phyloP scores from a whole-genome alignment of 2,888 invertebrate genomes.

The Nymphalis polychloros region DNA sequence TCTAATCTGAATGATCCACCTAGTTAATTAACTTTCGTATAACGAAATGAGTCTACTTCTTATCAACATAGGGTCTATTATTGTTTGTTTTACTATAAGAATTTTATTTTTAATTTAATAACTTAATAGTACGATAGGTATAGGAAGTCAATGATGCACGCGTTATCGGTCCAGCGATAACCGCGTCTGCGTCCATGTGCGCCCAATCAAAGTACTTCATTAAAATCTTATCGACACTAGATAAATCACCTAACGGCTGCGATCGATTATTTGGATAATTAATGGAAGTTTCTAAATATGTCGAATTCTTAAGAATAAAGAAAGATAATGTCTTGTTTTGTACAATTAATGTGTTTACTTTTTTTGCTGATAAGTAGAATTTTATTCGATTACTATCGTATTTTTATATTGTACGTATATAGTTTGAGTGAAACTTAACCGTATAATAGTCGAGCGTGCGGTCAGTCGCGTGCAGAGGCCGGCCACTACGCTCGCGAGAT shows the following conservation, averaged over 20 bases:
- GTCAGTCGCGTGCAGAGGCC: conserved; percentile 57
- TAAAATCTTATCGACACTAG: conserved; percentile 81
- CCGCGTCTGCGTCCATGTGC: conserved; percentile 69
- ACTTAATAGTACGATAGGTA: conserved; percentile 77
- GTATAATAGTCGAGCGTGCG: conserved; percentile 31
- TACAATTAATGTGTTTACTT: background rate
- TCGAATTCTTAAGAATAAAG: conserved; percentile 59
- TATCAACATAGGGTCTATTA: conserved; percentile 50
- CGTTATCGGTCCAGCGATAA: conserved; percentile 73
- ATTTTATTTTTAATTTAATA: conserved; percentile 79
- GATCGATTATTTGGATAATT: conserved; percentile 81
- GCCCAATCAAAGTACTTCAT: conserved; percentile 82
- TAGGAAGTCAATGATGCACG: conserved; percentile 72
- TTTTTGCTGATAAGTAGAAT: background rate
- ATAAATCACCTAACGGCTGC: conserved; percentile 80
- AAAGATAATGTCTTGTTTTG: conserved; percentile 11
- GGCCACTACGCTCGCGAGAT: conserved; percentile 52
- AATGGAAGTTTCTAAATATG: conserved; percentile 76
- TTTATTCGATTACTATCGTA: background rate
- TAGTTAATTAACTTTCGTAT: conserved; percentile 65
- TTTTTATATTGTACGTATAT: conserved; percentile 8
- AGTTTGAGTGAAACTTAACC: conserved; percentile 42
- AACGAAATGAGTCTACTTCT: conserved; percentile 48
- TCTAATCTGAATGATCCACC: conserved; percentile 80
- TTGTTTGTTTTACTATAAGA: conserved; percentile 44